Evolutionary conservation across 2,113 vertebrate species (phyloP).

Genomic region (Corvus cornix): DNA sequence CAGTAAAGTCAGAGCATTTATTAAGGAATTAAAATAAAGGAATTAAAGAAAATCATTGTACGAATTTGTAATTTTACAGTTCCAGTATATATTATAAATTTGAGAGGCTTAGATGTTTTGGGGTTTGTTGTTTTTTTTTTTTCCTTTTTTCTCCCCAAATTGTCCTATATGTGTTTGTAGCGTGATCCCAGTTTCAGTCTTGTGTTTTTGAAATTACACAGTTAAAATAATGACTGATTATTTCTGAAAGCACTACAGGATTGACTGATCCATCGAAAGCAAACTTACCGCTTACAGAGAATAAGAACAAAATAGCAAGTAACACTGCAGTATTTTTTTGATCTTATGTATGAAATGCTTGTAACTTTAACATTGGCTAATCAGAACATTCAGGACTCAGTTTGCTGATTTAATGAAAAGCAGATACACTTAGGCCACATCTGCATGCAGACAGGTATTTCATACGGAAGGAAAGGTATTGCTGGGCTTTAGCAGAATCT

Average conservation of each 20-base stretch:
- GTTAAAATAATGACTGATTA: neutral
- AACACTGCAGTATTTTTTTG: neutral
- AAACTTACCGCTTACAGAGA: neutral
- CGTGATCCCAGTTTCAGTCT: neutral
- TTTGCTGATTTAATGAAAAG: neutral
- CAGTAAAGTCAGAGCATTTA: neutral
- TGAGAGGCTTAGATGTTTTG: neutral
- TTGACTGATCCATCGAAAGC: neutral
- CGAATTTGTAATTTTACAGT: neutral
- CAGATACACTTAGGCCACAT: neutral
- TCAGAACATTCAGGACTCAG: neutral
- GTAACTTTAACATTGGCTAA: neutral
- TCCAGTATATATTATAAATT: neutral
- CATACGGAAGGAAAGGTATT: rapidly evolving
- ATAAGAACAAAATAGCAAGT: neutral
- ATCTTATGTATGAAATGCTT: neutral
- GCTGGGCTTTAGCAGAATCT: neutral
- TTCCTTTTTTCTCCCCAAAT: rapidly evolving
- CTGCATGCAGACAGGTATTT: neutral
- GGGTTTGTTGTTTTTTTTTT: neutral
- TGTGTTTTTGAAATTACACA: neutral
- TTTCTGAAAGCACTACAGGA: neutral
- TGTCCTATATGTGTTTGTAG: neutral
- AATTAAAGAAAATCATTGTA: neutral
- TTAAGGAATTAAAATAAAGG: neutral